Percentiles rank a stretch among this genome's conserved stretches.
Evolutionary conservation across 2,797 vertebrate species (phyloP).

Genomic region (Eurystomus glaucurus): DNA sequence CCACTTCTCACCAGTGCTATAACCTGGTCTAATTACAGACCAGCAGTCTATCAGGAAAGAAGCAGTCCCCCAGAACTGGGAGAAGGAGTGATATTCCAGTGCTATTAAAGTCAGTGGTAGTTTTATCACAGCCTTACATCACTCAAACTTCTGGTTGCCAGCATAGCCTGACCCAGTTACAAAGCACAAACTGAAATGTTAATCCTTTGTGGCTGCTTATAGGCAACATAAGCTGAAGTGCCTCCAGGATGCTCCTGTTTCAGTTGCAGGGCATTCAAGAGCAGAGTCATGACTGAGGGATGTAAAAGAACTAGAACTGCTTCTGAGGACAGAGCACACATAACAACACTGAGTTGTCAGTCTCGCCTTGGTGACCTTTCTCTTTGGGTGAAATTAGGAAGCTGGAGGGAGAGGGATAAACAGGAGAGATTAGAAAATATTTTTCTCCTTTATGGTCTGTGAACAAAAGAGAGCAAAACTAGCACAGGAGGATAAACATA

Average conservation of each 20-base stretch:
- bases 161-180: not conserved
- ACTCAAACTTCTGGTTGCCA: not conserved
- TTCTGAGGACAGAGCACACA: not conserved
- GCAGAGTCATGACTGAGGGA: not conserved
- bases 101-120: not conserved
- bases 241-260: not conserved
- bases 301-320: not conserved
- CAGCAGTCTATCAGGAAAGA: not conserved
- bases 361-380: not conserved
- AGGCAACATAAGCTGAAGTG: not conserved
- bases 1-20: not conserved
- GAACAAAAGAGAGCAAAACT: not conserved
- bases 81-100: not conserved
- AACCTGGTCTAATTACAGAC: not conserved
- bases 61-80: not conserved
- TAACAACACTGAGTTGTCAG: not conserved
- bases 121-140: rapidly evolving
- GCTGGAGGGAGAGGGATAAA: not conserved
- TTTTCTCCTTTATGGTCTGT: not conserved
- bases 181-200: not conserved
- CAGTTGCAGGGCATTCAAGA: not conserved
- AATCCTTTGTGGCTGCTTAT: not conserved
- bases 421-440: not conserved
- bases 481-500: not conserved
- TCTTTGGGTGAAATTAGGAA: not conserved